Conservation (phyloP, 2,113 vertebrate species). For the Plecotus auritus region DNA sequence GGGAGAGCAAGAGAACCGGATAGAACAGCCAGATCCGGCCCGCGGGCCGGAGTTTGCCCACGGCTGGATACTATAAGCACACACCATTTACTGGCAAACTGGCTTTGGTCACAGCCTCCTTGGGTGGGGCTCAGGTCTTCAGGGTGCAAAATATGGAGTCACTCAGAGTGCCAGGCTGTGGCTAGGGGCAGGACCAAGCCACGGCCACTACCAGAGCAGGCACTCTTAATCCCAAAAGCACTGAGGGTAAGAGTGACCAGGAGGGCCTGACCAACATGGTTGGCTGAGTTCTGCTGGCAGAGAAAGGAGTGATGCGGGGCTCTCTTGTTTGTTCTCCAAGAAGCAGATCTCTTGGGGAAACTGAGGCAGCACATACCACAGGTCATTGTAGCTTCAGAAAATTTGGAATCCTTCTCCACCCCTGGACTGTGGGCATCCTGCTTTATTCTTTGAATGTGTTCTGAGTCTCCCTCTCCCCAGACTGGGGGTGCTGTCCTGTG, state of each 20-base stretch:
- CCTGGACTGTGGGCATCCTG: neutral
- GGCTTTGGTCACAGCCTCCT: slow-evolving; percentile 20
- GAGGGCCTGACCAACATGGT: neutral
- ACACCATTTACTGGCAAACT: neutral
- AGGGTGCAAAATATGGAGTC: slow-evolving; percentile 35
- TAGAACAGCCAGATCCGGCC: too few relatives aligned
- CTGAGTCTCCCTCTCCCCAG: neutral
- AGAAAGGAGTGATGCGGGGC: neutral
- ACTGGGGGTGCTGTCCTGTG: neutral
- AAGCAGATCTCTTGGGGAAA: neutral
- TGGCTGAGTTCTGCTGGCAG: neutral
- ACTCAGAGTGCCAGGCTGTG: neutral
- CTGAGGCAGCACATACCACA: neutral
- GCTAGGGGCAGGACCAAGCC: neutral
- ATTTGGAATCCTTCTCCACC: neutral
- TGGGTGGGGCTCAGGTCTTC: slow-evolving; percentile 17
- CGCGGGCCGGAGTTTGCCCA: too few relatives aligned
- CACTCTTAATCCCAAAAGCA: neutral
- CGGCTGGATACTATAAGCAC: too few relatives aligned
- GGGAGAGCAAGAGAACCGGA: too few relatives aligned
- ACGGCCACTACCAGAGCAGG: neutral
- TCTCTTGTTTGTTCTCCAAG: neutral
- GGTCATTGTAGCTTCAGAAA: neutral
- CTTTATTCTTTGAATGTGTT: neutral
- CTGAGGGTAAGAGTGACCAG: neutral